Conservation (phyloP, 2,888 invertebrate genomes). For the Cheilosia urbana region DNA sequence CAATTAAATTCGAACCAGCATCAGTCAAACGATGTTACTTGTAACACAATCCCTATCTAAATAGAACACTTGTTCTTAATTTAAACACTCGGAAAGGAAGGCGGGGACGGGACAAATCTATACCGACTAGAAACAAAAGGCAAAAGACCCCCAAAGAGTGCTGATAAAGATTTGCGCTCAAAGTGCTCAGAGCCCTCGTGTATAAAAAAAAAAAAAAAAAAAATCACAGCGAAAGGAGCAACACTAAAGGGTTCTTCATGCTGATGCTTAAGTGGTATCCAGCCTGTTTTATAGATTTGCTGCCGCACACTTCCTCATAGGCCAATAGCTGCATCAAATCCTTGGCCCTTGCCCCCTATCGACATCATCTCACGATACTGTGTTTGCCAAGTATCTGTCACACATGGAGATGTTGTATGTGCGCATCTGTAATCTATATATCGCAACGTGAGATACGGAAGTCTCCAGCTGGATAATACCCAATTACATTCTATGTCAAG, state of each 20-base stretch:
- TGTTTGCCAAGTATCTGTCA: slow-evolving; percentile 26
- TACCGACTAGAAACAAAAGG: neutral
- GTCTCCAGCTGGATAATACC: slow-evolving; percentile 64
- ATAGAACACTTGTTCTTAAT: slow-evolving; percentile 10
- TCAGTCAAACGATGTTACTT: slow-evolving; percentile 1
- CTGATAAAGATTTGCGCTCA: slow-evolving; percentile 60
- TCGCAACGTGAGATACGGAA: slow-evolving; percentile 54
- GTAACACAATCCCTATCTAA: neutral
- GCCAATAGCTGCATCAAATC: slow-evolving; percentile 49
- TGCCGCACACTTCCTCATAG: slow-evolving; percentile 31
- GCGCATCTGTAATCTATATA: neutral
- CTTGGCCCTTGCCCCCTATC: slow-evolving; percentile 53
- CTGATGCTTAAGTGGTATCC: slow-evolving; percentile 63
- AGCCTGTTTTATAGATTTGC: slow-evolving; percentile 34
- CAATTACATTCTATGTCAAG: slow-evolving; percentile 52
- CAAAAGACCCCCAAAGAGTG: slow-evolving; percentile 26
- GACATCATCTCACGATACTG: neutral
- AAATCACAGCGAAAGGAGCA: slow-evolving; percentile 59
- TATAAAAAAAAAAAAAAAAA: slow-evolving; percentile 44
- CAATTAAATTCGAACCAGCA: neutral
- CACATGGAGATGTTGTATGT: neutral
- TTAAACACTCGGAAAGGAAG: neutral
- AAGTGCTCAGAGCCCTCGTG: slow-evolving; percentile 25
- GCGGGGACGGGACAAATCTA: neutral
- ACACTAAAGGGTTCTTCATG: slow-evolving; percentile 59